Base-by-base conservation (phyloP, 2,113 vertebrate genomes). In the Mandrillus leucophaeus region DNA sequence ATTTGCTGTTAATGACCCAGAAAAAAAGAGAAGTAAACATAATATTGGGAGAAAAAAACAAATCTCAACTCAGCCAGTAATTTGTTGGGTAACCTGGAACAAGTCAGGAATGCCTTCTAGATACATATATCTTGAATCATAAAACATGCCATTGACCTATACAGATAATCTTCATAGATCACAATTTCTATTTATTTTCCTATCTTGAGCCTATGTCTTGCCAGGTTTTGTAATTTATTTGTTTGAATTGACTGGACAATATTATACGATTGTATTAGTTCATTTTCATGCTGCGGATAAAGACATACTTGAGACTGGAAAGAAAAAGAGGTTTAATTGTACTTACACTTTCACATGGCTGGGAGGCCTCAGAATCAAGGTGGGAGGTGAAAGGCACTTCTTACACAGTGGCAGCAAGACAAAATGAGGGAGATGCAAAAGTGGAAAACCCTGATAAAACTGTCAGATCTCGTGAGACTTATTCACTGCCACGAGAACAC, bases 21-120 rank as follows among this genome's bases (percentile, higher is more conserved):
- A 97, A 88, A 76, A 81, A 61, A 22, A 95, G 12, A 23, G 80
- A 95, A 64, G 88, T 52, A 96, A 81, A 90, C 38, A 83, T 30
- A 35, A 48, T 14, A 90, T 40, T 80, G 64, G 43, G 70, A 94
- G 80, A 30, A 59, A 75, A 93, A 59, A 57, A 75, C 59, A 89
- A 94, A 89, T 93, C 45, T 18, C 25, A 84, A 16, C 7, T 88
- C 76, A 80, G 35, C 13, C 23, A 81, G 32, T 93, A 84, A 80
- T 91, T 43, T 88, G 8, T 38, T 96, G 72, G 43, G 8, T 88
- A 96, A 84, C 48, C 52, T 90, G 85, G 27, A 10, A 57, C 25
- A 93, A 88, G 20, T 66, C 43, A 81, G 64, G 23, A 30, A 78
- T 59, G 18, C 27, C 78, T 64, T 88, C 50, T 70, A 90, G 48